phyloP scores from a whole-genome alignment of 2,888 invertebrate genomes.

The Ernsta delagoae region DNA sequence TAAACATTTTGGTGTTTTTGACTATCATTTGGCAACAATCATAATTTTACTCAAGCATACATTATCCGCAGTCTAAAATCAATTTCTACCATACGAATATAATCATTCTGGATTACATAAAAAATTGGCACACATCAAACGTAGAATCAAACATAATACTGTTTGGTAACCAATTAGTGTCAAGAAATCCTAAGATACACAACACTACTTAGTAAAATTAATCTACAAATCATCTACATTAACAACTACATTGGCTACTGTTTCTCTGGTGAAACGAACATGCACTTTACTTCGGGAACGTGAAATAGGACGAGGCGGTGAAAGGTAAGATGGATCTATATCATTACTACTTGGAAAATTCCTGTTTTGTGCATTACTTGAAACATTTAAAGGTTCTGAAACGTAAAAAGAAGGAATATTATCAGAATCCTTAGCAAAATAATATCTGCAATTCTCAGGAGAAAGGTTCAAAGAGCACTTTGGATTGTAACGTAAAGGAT shows the following conservation, averaged over 20 bases:
- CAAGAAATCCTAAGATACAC: conserved; percentile 21
- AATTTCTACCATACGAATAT: neutral
- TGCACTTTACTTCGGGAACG: conserved; percentile 43
- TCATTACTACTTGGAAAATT: conserved; percentile 7
- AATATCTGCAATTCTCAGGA: conserved; percentile 27
- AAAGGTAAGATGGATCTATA: conserved; percentile 13
- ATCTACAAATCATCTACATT: conserved; percentile 36
- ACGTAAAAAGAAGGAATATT: neutral
- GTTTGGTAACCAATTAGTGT: conserved; percentile 37
- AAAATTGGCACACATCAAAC: conserved; percentile 33
- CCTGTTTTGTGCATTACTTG: neutral
- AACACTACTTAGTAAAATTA: conserved; percentile 19
- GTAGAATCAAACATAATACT: conserved; percentile 34
- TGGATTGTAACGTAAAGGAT: conserved; percentile 15
- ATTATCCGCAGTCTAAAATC: neutral
- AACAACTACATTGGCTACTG: conserved; percentile 48
- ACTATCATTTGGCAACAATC: neutral
- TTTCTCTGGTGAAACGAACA: conserved; percentile 53
- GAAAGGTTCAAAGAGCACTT: conserved; percentile 23
- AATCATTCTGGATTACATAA: neutral
- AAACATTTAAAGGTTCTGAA: neutral
- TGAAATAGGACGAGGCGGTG: conserved; percentile 17
- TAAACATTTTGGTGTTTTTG: conserved; percentile 7
- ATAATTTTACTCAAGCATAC: conserved; percentile 1
- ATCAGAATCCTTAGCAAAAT: neutral